These are phyloP conservation scores for Sitobion miscanthi DNA, from an alignment of 1,140 invertebrate species.

Conservation along the genomic window DNA sequence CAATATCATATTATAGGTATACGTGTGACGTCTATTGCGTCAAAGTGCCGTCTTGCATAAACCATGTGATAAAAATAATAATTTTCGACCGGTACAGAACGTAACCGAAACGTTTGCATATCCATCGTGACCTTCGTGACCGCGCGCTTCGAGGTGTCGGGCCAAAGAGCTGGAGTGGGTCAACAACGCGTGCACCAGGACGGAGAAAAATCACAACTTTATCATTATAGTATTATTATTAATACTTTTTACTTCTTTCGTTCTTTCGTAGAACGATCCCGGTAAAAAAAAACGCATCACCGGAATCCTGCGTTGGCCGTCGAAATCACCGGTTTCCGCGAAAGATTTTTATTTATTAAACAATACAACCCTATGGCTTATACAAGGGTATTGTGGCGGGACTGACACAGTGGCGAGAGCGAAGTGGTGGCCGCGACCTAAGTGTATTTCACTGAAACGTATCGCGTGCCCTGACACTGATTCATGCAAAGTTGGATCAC, in stretches of 20 bases:
- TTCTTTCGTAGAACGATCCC: too few relatives aligned
- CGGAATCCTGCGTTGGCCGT: too few relatives aligned
- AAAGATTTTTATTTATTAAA: not conserved
- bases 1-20: too few relatives aligned
- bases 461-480: not conserved
- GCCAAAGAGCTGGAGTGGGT: not conserved
- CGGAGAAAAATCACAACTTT: not conserved
- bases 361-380: not conserved
- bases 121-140: not conserved
- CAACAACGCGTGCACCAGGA: not conserved
- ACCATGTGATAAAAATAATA: too few relatives aligned
- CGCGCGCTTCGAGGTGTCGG: too few relatives aligned
- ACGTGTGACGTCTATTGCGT: too few relatives aligned
- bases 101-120: not conserved
- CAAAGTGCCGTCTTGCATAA: too few relatives aligned
- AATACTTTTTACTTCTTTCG: too few relatives aligned
- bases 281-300: too few relatives aligned
- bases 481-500: conserved; percentile 6
- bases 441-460: not conserved
- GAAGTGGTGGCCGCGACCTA: not conserved
- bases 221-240: too few relatives aligned
- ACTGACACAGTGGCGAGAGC: not conserved
- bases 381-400: not conserved
- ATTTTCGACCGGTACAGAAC: not conserved
- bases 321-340: not conserved